Conservation (phyloP, 2,888 invertebrate genomes). For the Zelleria hepariella region DNA sequence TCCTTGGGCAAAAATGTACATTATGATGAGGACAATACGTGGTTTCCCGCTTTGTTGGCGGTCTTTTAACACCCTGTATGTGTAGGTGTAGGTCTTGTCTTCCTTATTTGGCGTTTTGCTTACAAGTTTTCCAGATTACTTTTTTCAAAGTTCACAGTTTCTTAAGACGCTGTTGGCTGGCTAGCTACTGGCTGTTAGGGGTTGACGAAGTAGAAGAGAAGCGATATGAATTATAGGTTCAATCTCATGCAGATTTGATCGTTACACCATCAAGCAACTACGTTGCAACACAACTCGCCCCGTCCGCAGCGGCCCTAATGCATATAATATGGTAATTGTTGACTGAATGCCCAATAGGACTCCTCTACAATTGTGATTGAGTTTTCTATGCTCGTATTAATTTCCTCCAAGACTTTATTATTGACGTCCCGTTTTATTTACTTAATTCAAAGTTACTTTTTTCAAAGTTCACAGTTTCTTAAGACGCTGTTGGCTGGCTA, state of each 20-base stretch:
- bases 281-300: neutral
- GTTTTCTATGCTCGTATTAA: slow-evolving; percentile 29
- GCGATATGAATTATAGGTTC: neutral
- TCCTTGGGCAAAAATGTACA: no score
- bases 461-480: no score
- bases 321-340: slow-evolving; percentile 32
- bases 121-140: no score
- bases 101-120: no score
- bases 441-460: no score
- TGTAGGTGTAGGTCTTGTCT: no score
- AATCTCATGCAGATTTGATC: neutral
- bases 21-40: no score
- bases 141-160: no score
- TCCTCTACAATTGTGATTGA: slow-evolving; percentile 40
- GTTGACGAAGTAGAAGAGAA: neutral
- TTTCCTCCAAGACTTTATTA: slow-evolving; percentile 15
- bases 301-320: slow-evolving; percentile 30
- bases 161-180: no score
- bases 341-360: slow-evolving; percentile 22
- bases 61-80: no score
- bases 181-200: neutral
- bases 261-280: neutral
- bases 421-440: slow-evolving; percentile 1
- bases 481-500: no score
- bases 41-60: no score